Base-by-base conservation (phyloP, 2,888 invertebrate genomes). In the Caenorhabditis wallacei region DNA sequence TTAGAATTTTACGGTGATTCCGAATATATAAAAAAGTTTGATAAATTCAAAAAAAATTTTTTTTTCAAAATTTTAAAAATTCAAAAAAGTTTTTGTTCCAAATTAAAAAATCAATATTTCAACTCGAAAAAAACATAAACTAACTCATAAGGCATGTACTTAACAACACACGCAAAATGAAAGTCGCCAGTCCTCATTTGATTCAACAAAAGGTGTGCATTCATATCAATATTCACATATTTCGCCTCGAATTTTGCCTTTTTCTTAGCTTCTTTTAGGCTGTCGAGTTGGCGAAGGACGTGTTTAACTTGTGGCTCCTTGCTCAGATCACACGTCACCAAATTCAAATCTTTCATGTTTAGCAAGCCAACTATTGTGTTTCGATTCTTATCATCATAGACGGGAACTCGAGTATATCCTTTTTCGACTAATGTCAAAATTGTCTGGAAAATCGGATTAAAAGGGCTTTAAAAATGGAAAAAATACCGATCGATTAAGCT, bases 391-490 rank as follows among this genome's bases (percentile, higher is more conserved):
- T 80, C 69, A 53, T 83, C 72, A 48, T 64, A 57, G 13, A 83
- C 48, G 7, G 83, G 83, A 16, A 83, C 56, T 53, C 83, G 48
- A 5, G 83, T 83, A 71, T 78, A 83, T 40, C 83, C 83, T 26
- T 74, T 72, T 48, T 83, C 83, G 18, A 83, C 80, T 3, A 83
- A 48, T 13, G 83, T 80, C 13, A 83, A n/a, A 3, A 83, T 61
- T 2, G 80, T 75, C 74, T 80, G 69, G 30, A 78, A 66, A 7
- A 13, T 7, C 10, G 16, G 10, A 26, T 11, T 20, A 54, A 35
- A 10, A 35, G 10, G 35, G 5, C 11, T 54, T 3, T 16, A 30
- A 35, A 16, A 5, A 16, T 30, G 10, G 26, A 54, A 26, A 11
- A 56, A 30, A 26, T 18, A 78, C 80, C 30, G 74, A 59, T 69